Evolutionary conservation across 2,113 vertebrate genomes (phyloP), one percentile per base, ranked within the genome.

Genomic region (Eolophus roseicapilla): DNA sequence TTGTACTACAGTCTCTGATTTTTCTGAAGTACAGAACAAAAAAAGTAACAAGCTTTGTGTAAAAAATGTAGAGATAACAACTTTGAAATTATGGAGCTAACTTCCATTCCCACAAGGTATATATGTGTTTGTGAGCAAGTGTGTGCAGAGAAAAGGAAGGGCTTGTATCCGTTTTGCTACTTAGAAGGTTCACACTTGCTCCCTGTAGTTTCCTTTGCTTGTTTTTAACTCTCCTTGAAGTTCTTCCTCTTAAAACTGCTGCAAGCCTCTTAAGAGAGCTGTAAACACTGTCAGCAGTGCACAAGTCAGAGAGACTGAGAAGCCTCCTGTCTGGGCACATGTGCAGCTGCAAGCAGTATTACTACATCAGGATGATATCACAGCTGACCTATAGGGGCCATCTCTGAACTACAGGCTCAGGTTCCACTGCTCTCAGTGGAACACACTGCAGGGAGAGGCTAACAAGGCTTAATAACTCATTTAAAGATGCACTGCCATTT

Each of bases 311-410:
- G 16, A 76, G 47, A 24, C 5, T 2, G 1, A 53, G 47, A 33
- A 62, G 33, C 4, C 76, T 39, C 24, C 24, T 52, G 13, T 28
- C 33, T 28, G 18, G 44, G 68, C 59, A 43, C 0, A 0, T 0
- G 2, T 29, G 24, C 18, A 43, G 9, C 29, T 69, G 39, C 43
- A 55, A 59, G 43, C 20, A 31, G 18, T 5, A 17, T 9, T 25
- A 21, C 6, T 20, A 17, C 25, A 28, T 55, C 13, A 3, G 17
- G 12, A 6, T 33, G 35, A 49, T 69, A 19, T 11, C 69, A n/a
- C 9, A 39, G 23, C 17, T 78, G 55, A 82, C 37, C 15, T 28
- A 29, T 24, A 67, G 43, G 15, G 31, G 29, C 60, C 19, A 25
- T 17, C 50, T 59, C 46, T 52, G 41, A 90, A 52, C 27, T 16